A percentile compares a stretch with the other conserved stretches of the same genome.
Evolutionary conservation across 2,888 invertebrate species (phyloP).

Genomic region (Agrypnus murinus): DNA sequence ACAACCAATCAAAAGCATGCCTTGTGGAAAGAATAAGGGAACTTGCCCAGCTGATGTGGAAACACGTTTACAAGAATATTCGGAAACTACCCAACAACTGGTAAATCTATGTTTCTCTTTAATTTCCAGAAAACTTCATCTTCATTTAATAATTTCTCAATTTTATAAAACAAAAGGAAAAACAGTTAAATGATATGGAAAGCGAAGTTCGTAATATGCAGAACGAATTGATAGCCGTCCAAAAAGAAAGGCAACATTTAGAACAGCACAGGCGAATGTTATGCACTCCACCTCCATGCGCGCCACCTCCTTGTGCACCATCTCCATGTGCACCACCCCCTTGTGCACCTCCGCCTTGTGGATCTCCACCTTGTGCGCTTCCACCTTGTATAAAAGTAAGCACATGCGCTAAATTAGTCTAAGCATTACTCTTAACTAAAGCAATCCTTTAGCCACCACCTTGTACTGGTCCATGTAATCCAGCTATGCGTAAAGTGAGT

Average conservation of each 20-base stretch:
- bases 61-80: constrained; percentile 68
- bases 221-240: constrained; percentile 72
- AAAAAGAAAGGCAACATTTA: constrained; percentile 73
- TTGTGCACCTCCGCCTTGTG: constrained; percentile 55
- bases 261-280: constrained; percentile 69
- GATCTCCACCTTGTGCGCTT: constrained; percentile 60
- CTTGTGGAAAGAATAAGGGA: constrained; percentile 66
- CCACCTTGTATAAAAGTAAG: constrained; percentile 40
- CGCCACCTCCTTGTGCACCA: constrained; percentile 62
- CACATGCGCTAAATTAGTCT: background rate
- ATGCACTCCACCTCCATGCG: constrained; percentile 64
- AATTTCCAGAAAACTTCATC: no score
- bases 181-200: constrained; percentile 77
- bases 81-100: constrained; percentile 70
- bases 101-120: no score
- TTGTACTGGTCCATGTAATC: constrained; percentile 62
- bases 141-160: no score
- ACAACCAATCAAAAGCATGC: constrained; percentile 56
- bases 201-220: constrained; percentile 76
- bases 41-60: constrained; percentile 71
- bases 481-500: constrained; percentile 28
- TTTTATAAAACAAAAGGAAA: constrained; percentile 74
- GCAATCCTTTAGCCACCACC: constrained; percentile 52
- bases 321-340: constrained; percentile 57
- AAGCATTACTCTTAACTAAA: no score